These are phyloP conservation scores for Heliconius ethilla DNA, from an alignment of 2,888 invertebrate species.

Conservation along the genomic window DNA sequence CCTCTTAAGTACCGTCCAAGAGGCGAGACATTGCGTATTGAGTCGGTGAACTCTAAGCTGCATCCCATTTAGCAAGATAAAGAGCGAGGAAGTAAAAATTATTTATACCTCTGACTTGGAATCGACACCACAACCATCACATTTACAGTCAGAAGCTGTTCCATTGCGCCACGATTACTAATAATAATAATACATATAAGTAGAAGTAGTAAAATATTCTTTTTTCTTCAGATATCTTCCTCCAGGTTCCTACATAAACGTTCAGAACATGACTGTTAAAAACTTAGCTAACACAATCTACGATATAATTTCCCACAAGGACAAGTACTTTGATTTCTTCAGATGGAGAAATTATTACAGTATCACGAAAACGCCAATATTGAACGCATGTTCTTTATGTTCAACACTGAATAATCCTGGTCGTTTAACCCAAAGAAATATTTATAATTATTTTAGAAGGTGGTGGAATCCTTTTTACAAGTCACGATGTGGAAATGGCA, in stretches of 20 bases:
- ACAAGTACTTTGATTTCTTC: constrained; percentile 61
- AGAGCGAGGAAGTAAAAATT: too few species aligned
- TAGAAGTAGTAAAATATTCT: background rate
- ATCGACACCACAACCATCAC: too few species aligned
- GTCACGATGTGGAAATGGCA: constrained; percentile 47
- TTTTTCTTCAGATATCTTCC: constrained; percentile 56
- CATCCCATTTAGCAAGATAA: too few species aligned
- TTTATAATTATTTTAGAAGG: constrained; percentile 54
- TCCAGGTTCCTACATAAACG: constrained; percentile 61
- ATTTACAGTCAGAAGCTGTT: too few species aligned
- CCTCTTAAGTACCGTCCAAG: too few species aligned
- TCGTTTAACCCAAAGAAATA: constrained; percentile 51
- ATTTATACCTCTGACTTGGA: too few species aligned
- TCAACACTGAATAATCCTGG: constrained; percentile 55
- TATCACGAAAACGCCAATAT: constrained; percentile 49
- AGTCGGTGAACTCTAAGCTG: too few species aligned
- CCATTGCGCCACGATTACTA: too few species aligned
- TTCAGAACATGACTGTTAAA: constrained; percentile 48
- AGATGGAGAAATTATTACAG: constrained; percentile 64
- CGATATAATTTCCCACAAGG: constrained; percentile 52
- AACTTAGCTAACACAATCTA: constrained; percentile 57
- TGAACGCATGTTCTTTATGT: constrained; percentile 62
- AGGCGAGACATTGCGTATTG: too few species aligned
- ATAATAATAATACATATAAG: too few species aligned
- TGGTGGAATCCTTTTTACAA: constrained; percentile 65